Evolutionary conservation across 2,888 invertebrate species (phyloP), one percentile per base, ranked within the genome.

Genomic region (Lycaena phlaeas): DNA sequence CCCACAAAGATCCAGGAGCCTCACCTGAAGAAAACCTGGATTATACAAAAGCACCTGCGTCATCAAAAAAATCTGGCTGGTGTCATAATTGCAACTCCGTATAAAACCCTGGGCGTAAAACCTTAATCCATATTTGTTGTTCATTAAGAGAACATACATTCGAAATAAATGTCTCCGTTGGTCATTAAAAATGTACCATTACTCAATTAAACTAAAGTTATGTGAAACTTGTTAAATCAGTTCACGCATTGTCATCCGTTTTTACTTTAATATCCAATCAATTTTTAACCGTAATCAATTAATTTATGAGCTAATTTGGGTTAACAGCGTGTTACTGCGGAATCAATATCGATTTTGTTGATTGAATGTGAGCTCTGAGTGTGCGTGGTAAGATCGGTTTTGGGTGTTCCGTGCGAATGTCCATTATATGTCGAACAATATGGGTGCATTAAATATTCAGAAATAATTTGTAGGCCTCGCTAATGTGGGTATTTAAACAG

Each of bases 371-470:
- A 27, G 46, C 44, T 43, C 40, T 48, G 43, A 31, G 36, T 22
- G 28, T n/a, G 11, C 12, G 17, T 9, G 38, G 38, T 40, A 30
- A 30, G 28, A 11, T 25, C 40, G 36, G 1, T 4, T 7, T n/a
- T n/a, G 1, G 1, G 5, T 42, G 38, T 25, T 25, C 4, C n/a
- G 9, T 10, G 7, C 11, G 38, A 29, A 45, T 43, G 48, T 47
- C 45, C 38, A 48, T 52, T 52, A 48, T 54, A 48, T 43, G 45
- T 49, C 40, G 48, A 47, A 53, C 51, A 54, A 50, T 52, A 45
- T 51, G 49, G 44, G 41, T 31, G 46, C 48, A 58, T 61, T 56
- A 59, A 62, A 56, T 57, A 62, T 62, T 61, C 57, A 61, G 53
- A 58, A 59, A 59, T 60, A 59, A 61, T 61, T 60, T 54, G 49